Percentiles rank a stretch among this genome's conserved stretches.
Conservation (phyloP, 2,888 invertebrate species). For the Poecilobothrus nobilitatus region DNA sequence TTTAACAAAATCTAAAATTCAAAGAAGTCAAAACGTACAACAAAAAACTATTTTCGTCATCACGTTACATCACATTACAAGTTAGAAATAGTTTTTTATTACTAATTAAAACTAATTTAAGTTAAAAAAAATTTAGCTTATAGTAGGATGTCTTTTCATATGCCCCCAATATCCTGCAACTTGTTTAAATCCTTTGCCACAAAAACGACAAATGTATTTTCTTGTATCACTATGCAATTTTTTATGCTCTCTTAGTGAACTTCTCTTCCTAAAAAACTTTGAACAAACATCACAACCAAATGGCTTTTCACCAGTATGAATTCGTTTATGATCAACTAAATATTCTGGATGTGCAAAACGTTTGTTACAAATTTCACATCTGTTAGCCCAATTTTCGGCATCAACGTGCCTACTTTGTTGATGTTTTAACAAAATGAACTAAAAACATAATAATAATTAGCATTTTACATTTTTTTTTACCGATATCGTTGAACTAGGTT, state of each 20-base stretch:
- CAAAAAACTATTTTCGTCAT: too few species aligned
- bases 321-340: not conserved
- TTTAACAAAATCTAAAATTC: too few species aligned
- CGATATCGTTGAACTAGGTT: too few species aligned
- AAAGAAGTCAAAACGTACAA: too few species aligned
- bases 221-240: slow-evolving; percentile 18
- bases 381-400: not conserved
- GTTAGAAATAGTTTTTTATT: too few species aligned
- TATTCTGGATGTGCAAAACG: not conserved
- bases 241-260: slow-evolving; percentile 13
- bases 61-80: too few species aligned
- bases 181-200: slow-evolving; percentile 19
- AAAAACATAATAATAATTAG: too few species aligned
- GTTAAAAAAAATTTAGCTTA: too few species aligned
- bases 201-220: slow-evolving; percentile 26
- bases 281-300: slow-evolving; percentile 18
- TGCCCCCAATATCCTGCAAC: slow-evolving; percentile 23
- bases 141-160: slow-evolving; percentile 16
- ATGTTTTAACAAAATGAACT: not conserved
- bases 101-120: too few species aligned
- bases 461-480: too few species aligned
- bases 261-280: slow-evolving; percentile 13
- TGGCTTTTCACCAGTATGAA: slow-evolving; percentile 13
- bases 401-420: not conserved
- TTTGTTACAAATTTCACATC: not conserved